Evolutionary conservation across 1,140 invertebrate species (phyloP).

Genomic region (Lysiphlebus fabarum): DNA sequence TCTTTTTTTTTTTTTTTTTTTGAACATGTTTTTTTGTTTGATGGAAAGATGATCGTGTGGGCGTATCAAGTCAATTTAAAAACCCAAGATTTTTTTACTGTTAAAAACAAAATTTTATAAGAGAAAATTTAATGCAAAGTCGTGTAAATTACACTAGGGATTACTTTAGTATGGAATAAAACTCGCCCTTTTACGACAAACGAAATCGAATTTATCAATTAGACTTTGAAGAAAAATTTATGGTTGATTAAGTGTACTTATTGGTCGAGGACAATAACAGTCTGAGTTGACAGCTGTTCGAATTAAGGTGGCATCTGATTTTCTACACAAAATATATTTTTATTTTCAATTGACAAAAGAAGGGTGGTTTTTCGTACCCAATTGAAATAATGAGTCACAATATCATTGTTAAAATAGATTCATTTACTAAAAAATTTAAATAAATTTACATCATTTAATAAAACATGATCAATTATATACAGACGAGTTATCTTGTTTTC

Average conservation of each 20-base stretch:
- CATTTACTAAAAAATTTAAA: no score
- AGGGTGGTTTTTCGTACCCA: constrained; percentile 22
- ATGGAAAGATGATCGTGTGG: not conserved
- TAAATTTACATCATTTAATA: no score
- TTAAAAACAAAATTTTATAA: not conserved
- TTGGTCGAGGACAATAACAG: constrained; percentile 32
- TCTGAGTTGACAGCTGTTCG: constrained; percentile 44
- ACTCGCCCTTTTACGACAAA: constrained; percentile 14
- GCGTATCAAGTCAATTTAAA: not conserved
- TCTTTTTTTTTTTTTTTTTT: constrained; percentile 8
- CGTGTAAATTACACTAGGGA: not conserved
- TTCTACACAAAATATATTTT: constrained; percentile 21
- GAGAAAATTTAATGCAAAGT: constrained; percentile 2
- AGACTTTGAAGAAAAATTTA: constrained; percentile 45
- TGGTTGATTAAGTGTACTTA: constrained; percentile 49
- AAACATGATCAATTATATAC: no score
- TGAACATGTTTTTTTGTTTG: constrained; percentile 1
- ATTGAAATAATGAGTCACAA: constrained; percentile 37
- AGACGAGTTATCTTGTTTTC: no score
- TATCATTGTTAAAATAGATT: no score
- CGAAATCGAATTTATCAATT: constrained; percentile 56
- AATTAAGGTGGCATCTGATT: constrained; percentile 38
- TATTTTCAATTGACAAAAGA: no score
- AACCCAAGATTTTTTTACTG: not conserved
- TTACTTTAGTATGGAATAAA: constrained; percentile 10